Conservation (phyloP, 2,113 vertebrate genomes). For the Pagrus major region DNA sequence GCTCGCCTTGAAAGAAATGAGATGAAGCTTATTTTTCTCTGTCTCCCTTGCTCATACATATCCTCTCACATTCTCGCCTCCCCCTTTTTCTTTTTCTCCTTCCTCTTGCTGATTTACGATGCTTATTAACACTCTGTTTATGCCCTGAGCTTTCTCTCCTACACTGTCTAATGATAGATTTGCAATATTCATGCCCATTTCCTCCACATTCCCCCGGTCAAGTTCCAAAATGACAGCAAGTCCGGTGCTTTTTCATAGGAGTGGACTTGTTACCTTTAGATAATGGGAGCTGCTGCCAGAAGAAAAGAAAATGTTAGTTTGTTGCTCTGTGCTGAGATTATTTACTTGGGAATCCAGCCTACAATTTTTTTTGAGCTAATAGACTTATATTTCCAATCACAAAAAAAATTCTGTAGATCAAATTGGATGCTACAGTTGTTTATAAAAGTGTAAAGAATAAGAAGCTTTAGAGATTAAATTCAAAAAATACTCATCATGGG, state of each 20-base stretch:
- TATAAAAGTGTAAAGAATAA: constrained; percentile 40
- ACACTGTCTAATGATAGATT: constrained; percentile 73
- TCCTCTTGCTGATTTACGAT: constrained; percentile 74
- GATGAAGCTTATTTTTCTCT: constrained; percentile 42
- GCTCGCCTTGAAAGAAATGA: constrained; percentile 22
- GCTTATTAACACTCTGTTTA: constrained; percentile 78
- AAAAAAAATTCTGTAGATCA: too few species aligned
- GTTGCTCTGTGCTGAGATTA: constrained; percentile 12
- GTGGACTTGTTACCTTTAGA: constrained; percentile 54
- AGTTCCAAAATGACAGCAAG: constrained; percentile 36
- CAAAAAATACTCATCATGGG: constrained; percentile 23
- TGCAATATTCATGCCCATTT: constrained; percentile 74
- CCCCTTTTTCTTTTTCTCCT: constrained; percentile 44
- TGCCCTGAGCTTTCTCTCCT: constrained; percentile 74
- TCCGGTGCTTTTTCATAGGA: constrained; percentile 26
- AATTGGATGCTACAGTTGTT: constrained; percentile 36
- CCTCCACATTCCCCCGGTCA: constrained; percentile 63
- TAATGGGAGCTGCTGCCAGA: constrained; percentile 12
- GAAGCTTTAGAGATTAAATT: constrained; percentile 50
- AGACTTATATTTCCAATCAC: too few species aligned
- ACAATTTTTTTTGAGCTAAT: constrained; percentile 11
- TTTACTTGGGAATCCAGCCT: constrained; percentile 38
- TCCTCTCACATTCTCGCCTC: constrained; percentile 17
- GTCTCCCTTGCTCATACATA: constrained; percentile 27
- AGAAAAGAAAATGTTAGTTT: constrained; percentile 2